Percentiles rank a stretch among this genome's conserved stretches.
Conservation (phyloP, 2,113 vertebrate species). For the Brachypodius melanocephalos region DNA sequence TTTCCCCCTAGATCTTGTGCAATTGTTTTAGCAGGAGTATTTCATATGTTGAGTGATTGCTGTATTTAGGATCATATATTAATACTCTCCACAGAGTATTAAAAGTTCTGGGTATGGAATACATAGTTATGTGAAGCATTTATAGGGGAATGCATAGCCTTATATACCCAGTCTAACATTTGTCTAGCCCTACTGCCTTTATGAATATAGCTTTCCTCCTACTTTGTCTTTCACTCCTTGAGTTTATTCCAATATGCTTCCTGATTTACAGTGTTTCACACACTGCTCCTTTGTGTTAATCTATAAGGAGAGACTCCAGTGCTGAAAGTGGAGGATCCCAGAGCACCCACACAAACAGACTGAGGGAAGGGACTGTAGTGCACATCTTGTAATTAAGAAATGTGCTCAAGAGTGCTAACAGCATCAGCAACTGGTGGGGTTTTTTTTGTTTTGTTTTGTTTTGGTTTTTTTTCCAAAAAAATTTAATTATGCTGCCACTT, state of each 20-base stretch:
- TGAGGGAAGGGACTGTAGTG: background rate
- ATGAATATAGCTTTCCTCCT: background rate
- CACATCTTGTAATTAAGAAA: background rate
- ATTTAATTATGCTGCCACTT: background rate
- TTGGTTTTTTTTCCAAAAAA: no score
- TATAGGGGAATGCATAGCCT: background rate
- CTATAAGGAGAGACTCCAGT: background rate
- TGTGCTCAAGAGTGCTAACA: background rate
- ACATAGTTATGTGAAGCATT: background rate
- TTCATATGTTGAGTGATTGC: background rate
- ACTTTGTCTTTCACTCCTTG: background rate
- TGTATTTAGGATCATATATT: background rate
- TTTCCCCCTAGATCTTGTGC: background rate
- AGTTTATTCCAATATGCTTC: background rate
- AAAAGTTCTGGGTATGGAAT: background rate
- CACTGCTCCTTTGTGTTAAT: background rate
- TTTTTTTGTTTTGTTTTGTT: no score
- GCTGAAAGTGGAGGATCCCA: background rate
- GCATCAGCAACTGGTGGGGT: background rate
- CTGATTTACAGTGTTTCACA: background rate
- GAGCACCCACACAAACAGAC: fast-evolving
- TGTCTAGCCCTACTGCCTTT: background rate
- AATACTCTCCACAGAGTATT: background rate
- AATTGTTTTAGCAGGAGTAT: background rate
- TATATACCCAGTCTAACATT: background rate